Conservation (phyloP, 2,797 vertebrate genomes). For the Parambassis ranga region DNA sequence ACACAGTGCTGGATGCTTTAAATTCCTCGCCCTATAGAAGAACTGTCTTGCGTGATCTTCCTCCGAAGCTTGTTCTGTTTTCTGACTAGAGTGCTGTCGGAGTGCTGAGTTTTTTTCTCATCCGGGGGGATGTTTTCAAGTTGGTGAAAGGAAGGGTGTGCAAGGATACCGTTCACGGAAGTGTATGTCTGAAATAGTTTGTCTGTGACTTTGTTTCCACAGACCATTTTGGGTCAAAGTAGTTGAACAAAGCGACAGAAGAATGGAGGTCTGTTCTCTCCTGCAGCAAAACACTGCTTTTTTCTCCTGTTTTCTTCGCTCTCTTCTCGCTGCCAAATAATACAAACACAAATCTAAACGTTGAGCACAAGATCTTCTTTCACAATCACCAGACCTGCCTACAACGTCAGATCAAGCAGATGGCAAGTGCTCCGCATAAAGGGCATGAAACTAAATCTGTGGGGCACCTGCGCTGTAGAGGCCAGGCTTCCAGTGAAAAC, state of each 20-base stretch:
- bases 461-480: slow-evolving; percentile 65
- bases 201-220: slow-evolving; percentile 23
- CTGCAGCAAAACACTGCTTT: neutral
- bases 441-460: slow-evolving; percentile 67
- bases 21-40: slow-evolving; percentile 61
- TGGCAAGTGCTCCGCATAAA: slow-evolving; percentile 70
- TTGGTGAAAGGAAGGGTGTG: slow-evolving; percentile 18
- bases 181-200: slow-evolving; percentile 14
- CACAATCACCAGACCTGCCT: slow-evolving; percentile 33
- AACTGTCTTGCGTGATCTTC: slow-evolving; percentile 57
- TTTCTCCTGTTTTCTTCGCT: neutral
- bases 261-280: neutral
- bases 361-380: slow-evolving; percentile 42
- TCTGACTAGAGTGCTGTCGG: slow-evolving; percentile 40
- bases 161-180: slow-evolving; percentile 5
- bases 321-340: slow-evolving; percentile 18
- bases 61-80: slow-evolving; percentile 48
- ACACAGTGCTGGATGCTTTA: slow-evolving; percentile 63
- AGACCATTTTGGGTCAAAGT: slow-evolving; percentile 23
- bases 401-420: slow-evolving; percentile 67
- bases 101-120: slow-evolving; percentile 15
- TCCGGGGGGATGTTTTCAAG: slow-evolving; percentile 30
- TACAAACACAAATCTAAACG: slow-evolving; percentile 43
- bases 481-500: slow-evolving; percentile 59
- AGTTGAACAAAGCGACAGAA: slow-evolving; percentile 1